Conservation (phyloP, 2,113 vertebrate genomes). For the Phylloscopus trochiloides region DNA sequence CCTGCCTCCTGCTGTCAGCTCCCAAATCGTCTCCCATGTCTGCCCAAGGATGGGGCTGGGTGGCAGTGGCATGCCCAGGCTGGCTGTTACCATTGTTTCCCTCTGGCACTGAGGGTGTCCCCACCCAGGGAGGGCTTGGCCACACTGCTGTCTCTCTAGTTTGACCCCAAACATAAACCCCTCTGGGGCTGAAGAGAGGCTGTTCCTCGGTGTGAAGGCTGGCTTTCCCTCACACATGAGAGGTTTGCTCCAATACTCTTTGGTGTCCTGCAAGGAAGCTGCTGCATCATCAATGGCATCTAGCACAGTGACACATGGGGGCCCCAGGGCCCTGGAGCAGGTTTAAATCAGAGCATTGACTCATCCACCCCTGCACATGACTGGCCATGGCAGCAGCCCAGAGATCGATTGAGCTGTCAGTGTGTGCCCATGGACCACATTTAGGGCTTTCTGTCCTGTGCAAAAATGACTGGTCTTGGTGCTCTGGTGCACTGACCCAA, state of each 20-base stretch:
- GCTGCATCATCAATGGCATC: constrained; percentile 19
- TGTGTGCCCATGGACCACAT: neutral
- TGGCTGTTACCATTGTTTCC: neutral
- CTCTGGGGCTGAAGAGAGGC: neutral
- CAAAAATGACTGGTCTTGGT: neutral
- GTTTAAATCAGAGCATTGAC: constrained; percentile 41
- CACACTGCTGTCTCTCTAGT: neutral
- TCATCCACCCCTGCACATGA: neutral
- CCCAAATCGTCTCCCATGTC: rapidly evolving
- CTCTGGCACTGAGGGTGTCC: neutral
- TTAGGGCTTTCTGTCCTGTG: neutral
- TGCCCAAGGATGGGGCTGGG: rapidly evolving
- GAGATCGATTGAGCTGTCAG: neutral
- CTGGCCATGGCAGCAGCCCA: neutral
- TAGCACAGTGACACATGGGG: constrained; percentile 21
- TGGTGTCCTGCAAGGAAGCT: constrained; percentile 42
- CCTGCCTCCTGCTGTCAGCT: neutral
- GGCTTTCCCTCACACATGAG: constrained; percentile 47
- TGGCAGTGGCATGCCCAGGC: neutral
- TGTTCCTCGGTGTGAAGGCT: neutral
- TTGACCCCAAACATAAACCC: neutral
- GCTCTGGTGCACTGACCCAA: neutral
- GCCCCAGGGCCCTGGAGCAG: neutral
- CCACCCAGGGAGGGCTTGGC: neutral
- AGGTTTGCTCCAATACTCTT: constrained; percentile 39